phyloP scores from a whole-genome alignment of 2,888 invertebrate genomes.

The Willowsia nigromaculata region DNA sequence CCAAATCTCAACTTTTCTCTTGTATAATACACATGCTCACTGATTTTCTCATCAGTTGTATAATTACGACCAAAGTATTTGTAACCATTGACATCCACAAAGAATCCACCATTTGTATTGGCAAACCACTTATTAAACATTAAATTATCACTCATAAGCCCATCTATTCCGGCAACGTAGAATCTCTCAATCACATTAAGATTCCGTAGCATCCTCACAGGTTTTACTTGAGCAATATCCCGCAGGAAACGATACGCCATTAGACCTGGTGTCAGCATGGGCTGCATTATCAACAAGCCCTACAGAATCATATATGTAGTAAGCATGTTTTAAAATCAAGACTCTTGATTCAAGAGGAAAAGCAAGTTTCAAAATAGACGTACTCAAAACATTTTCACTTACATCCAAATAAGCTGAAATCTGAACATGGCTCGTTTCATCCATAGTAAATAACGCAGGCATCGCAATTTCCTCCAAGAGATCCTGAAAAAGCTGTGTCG shows the following conservation, averaged over 20 bases:
- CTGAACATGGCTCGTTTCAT: conserved; percentile 35
- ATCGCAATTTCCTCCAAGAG: not conserved
- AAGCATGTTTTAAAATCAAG: too few relatives aligned
- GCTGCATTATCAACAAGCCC: conserved; percentile 1
- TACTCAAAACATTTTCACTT: not conserved
- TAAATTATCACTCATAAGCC: conserved; percentile 26
- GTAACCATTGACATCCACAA: conserved; percentile 28
- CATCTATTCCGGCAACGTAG: conserved; percentile 22
- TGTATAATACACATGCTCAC: not conserved
- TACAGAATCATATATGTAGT: too few relatives aligned
- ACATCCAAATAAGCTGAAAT: conserved; percentile 30
- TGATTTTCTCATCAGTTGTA: not conserved
- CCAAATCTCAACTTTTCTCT: conserved; percentile 7
- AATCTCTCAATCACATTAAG: not conserved
- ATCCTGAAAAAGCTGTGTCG: not conserved
- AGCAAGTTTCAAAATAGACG: too few relatives aligned
- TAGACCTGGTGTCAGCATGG: not conserved
- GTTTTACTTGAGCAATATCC: conserved; percentile 19
- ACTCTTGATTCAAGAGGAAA: too few relatives aligned
- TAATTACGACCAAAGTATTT: conserved; percentile 32
- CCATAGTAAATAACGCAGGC: conserved; percentile 21
- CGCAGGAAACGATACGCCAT: conserved; percentile 25
- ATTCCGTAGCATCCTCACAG: not conserved
- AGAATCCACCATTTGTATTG: conserved; percentile 15
- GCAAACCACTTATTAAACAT: conserved; percentile 16